Base-by-base conservation (phyloP, 2,888 invertebrate genomes). In the Agrypnus murinus region DNA sequence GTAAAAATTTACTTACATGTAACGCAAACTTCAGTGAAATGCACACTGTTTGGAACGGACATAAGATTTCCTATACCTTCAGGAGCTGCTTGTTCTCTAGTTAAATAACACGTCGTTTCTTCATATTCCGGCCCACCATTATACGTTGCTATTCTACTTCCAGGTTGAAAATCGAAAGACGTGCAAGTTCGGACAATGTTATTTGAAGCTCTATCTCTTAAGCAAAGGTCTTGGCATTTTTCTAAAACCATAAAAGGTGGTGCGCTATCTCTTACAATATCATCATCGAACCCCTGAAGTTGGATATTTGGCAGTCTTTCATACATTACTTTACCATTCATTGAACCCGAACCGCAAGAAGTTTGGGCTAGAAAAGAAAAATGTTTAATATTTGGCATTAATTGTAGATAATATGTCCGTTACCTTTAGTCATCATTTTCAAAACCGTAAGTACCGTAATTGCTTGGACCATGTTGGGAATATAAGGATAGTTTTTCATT, bases 151-250 rank as follows among this genome's bases (percentile, higher is more conserved):
- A 95, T 94, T 40, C 95, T 89, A 75, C 93, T 93, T 66, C 96
- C 96, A 0, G 96, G 95, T 85, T 95, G 94, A 82, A 96, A 96
- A 85, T 96, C 96, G 77, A 96, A 95, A 48, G 95, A 96, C 72
- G 93, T 92, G 84, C 96, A 96, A 0, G 93, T 91, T 75, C 95
- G 89, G 15, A 95, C 95, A 53, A 95, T 89, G 83, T 95, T 95
- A 83, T 93, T 95, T 8, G 92, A 91, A 3, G 88, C 90, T 73
- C 95, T 89, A 83, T 96, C 96, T 14, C 95, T 89, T 69, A 95
- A 86, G 80, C 96, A 96, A 8, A 95, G 86, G 80, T 95, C 94
- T 67, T 80, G 94, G 84, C 96, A 96, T 85, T 95, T 95, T 84
- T 96, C 95, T 78, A 96, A 86, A 7, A 96, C 95, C 73, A 93